Evolutionary conservation across 2,113 vertebrate genomes (phyloP).

Genomic region (Strix aluco): DNA sequence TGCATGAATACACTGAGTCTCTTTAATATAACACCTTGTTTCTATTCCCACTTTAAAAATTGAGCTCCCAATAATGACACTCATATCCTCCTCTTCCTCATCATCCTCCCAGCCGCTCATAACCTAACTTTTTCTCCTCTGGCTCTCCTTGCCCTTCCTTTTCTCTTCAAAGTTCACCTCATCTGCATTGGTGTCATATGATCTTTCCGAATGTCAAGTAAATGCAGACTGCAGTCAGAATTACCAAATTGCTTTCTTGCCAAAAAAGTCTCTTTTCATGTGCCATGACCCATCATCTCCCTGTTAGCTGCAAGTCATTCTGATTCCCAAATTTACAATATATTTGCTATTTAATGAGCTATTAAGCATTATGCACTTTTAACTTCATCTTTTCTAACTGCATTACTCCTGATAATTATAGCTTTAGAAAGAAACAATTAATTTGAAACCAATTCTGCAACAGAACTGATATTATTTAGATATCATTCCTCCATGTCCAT

Average conservation of each 20-base stretch:
- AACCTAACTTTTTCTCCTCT: slow-evolving; percentile 38
- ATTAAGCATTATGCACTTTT: slow-evolving; percentile 38
- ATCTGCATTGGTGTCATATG: slow-evolving; percentile 56
- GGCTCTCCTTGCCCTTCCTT: slow-evolving; percentile 18
- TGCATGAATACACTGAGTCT: neutral
- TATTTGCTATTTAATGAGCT: slow-evolving; percentile 62
- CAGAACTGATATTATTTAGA: slow-evolving; percentile 46
- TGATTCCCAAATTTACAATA: slow-evolving; percentile 31
- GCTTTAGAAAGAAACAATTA: slow-evolving; percentile 58
- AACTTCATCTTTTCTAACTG: slow-evolving; percentile 43
- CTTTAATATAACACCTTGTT: neutral
- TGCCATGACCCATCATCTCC: slow-evolving; percentile 36
- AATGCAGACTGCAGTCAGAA: slow-evolving; percentile 54
- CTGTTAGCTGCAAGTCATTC: slow-evolving; percentile 45
- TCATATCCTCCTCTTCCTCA: neutral
- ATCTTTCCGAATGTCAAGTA: slow-evolving; percentile 60
- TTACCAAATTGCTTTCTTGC: slow-evolving; percentile 44
- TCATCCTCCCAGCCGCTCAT: neutral
- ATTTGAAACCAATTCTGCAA: slow-evolving; percentile 44
- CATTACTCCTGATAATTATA: slow-evolving; percentile 51
- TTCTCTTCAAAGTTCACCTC: slow-evolving; percentile 34
- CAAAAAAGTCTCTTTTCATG: slow-evolving; percentile 48
- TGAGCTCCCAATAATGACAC: neutral
- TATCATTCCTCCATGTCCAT: neutral
- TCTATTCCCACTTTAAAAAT: neutral